Percentiles rank a stretch among this genome's conserved stretches.
Evolutionary conservation across 2,888 invertebrate genomes (phyloP).

Genomic region (Hartigia nigra): DNA sequence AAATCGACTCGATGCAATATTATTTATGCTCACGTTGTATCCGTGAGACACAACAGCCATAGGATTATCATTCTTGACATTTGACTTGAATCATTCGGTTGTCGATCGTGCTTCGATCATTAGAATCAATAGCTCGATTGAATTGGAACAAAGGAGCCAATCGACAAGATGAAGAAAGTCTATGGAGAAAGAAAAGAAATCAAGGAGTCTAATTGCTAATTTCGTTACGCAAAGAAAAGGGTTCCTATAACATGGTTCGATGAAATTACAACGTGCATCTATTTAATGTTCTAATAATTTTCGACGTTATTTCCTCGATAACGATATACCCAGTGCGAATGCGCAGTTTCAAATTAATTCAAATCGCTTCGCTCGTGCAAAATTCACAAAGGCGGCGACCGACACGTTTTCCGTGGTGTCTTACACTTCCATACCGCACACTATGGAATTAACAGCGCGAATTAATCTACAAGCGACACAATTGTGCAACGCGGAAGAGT

Average conservation of each 20-base stretch:
- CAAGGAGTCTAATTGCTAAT: not conserved
- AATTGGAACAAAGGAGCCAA: not conserved
- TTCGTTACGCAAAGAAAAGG: not conserved
- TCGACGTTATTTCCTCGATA: not conserved
- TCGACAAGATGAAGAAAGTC: not conserved
- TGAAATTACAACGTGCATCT: not conserved
- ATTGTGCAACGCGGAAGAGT: slow-evolving; percentile 8
- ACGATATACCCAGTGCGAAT: not conserved
- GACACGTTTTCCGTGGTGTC: not conserved
- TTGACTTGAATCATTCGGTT: not conserved
- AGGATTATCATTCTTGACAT: not conserved
- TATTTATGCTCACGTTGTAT: not conserved
- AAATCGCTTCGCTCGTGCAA: not conserved
- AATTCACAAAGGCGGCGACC: not conserved
- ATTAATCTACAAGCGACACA: not conserved
- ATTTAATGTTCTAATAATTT: not conserved
- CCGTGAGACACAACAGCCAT: not conserved
- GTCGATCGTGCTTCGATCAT: not conserved
- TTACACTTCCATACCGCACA: not conserved
- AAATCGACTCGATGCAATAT: not conserved
- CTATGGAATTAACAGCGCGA: not conserved
- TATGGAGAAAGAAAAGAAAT: not conserved
- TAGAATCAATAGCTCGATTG: not conserved
- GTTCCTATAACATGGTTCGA: not conserved
- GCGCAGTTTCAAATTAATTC: not conserved